These are phyloP conservation scores for Carassius carassius DNA, from an alignment of 2,113 vertebrate species.

Conservation along the genomic window DNA sequence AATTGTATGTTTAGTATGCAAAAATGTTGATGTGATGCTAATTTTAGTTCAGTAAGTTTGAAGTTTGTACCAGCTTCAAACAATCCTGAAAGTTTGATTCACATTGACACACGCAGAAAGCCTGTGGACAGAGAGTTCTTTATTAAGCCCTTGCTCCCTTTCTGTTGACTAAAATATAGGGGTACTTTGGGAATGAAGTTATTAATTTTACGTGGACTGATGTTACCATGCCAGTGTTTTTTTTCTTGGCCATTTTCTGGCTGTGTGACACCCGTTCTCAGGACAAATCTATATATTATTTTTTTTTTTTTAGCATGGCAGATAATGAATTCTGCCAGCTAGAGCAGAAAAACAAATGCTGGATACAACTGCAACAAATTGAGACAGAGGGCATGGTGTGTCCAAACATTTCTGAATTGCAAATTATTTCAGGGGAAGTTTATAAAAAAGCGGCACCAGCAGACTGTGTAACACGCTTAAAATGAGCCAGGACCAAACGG, in stretches of 20 bases:
- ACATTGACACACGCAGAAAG: conserved; percentile 11
- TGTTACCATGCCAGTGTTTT: background rate
- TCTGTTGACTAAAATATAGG: background rate
- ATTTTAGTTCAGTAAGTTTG: background rate
- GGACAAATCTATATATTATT: conserved; percentile 36
- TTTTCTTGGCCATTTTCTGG: background rate
- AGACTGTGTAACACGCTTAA: background rate
- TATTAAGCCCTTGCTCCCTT: background rate
- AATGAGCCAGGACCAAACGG: conserved; percentile 5
- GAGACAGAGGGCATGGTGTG: background rate
- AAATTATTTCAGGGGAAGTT: background rate
- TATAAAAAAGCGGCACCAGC: conserved; percentile 2
- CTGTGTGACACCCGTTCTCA: conserved; percentile 1
- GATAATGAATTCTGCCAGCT: conserved; percentile 49
- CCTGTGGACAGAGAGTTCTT: conserved; percentile 7
- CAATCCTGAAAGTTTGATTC: background rate
- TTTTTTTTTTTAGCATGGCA: conserved; percentile 45
- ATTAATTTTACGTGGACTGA: conserved; percentile 40
- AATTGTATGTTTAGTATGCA: background rate
- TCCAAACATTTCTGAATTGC: conserved; percentile 20
- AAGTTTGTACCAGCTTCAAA: background rate
- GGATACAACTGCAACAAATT: conserved; percentile 40
- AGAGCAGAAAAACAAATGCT: background rate
- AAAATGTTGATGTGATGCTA: background rate
- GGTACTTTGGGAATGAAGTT: conserved; percentile 40